Conservation (phyloP, 2,113 vertebrate species). For the Ranitomeya imitator region DNA sequence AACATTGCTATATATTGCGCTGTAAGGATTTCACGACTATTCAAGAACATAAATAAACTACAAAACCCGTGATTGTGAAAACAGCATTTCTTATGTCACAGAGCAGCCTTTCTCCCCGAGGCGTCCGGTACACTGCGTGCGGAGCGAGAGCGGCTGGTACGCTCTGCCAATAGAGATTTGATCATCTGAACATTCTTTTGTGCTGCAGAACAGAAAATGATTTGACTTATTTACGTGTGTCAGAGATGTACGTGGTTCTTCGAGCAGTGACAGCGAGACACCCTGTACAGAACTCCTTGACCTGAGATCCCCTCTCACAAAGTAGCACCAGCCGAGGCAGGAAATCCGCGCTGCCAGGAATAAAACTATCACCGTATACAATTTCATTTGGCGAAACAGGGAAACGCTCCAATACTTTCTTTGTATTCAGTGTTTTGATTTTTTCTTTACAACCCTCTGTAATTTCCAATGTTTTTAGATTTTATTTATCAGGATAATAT, state of each 20-base stretch:
- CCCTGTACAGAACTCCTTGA: constrained; percentile 40
- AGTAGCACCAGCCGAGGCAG: constrained; percentile 25
- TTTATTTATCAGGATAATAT: background rate
- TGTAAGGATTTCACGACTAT: background rate
- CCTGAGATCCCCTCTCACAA: constrained; percentile 30
- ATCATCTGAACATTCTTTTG: constrained; percentile 52
- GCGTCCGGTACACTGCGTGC: constrained; percentile 10
- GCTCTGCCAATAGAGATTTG: constrained; percentile 40
- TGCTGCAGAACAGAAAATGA: constrained; percentile 45
- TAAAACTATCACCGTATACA: constrained; percentile 26
- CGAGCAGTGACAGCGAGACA: constrained; percentile 12
- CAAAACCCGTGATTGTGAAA: background rate
- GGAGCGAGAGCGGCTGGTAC: background rate
- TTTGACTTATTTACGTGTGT: constrained; percentile 39
- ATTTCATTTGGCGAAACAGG: constrained; percentile 12
- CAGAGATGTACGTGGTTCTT: constrained; percentile 21
- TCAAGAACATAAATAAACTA: background rate
- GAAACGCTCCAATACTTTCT: constrained; percentile 13
- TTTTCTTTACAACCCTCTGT: background rate
- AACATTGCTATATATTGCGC: background rate
- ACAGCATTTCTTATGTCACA: constrained; percentile 14
- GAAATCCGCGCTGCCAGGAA: constrained; percentile 38
- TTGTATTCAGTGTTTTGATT: background rate
- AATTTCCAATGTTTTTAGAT: background rate
- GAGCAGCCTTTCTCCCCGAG: background rate